Evolutionary conservation across 1,140 invertebrate genomes (phyloP), one percentile per base, ranked within the genome.

Genomic region (Nasonia giraulti): DNA sequence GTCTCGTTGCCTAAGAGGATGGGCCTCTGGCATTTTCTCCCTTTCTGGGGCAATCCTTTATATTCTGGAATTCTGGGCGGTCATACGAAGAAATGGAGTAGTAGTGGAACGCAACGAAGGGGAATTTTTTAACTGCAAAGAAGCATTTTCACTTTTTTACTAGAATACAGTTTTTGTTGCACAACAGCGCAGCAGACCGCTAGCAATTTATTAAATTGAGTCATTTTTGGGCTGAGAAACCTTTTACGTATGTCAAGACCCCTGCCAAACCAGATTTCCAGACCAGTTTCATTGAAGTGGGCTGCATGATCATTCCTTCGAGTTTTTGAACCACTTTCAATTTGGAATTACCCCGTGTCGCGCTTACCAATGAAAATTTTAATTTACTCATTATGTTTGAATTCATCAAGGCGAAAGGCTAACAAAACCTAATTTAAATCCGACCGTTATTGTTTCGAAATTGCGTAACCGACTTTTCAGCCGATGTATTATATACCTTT

Each of bases 271-370:
- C 23, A 37, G 47, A 1, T 55, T 68, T 33, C 8, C 23, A 79
- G 66, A 79, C 77, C 77, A 78, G 76, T 78, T 78, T 78, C 7
- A 20, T 37, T 62, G 33, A 62, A 78, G n/a, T 14, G 12, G 50
- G 12, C 55, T 66, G 20, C 27, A 37, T 62, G 40, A 62, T 78
- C 66, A 11, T 78, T 37, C 8, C 8, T 62, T 62, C 20, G 17
- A 62, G 20, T 62, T 62, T 62, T 62, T 62, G 20, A 62, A 62
- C 55, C 55, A n/a, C 55, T 62, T 62, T 62, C 55, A n/a, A 62
- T 62, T n/a, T 62, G 6, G 5, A 20, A 20, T 62, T n/a, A 62
- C 20, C 11, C 14, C 10, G 47, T 12, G 47, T 10, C 47, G 47
- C 5, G 14, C 47, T 2, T 3, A 14, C 47, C 14, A 50, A 1